These are phyloP conservation scores for Scyliorhinus canicula DNA, from an alignment of 2,797 vertebrate genomes.

Conservation along the genomic window DNA sequence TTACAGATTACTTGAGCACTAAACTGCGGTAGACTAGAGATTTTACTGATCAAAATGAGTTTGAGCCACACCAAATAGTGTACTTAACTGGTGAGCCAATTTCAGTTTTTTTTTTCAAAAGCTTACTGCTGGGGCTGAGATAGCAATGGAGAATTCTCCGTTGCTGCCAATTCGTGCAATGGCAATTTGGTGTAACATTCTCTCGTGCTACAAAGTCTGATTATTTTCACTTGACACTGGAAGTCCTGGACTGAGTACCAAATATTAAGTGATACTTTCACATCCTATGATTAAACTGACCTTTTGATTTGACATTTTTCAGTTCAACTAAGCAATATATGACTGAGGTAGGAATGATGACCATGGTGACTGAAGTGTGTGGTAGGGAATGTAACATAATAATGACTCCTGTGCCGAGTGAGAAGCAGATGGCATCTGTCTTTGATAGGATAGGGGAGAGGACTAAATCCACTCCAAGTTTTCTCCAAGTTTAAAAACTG, in stretches of 20 bases:
- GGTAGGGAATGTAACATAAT: neutral
- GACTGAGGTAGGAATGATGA: neutral
- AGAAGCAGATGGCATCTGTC: neutral
- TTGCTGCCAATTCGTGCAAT: neutral
- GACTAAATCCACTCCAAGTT: neutral
- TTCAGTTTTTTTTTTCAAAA: no score
- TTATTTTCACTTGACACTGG: slow-evolving; percentile 11
- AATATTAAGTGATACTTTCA: neutral
- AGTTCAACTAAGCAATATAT: neutral
- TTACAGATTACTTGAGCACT: neutral
- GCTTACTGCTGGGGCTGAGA: neutral
- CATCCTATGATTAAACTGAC: neutral
- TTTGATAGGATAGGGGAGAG: neutral
- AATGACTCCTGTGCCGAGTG: neutral
- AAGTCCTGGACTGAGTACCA: no score
- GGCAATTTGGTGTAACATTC: neutral
- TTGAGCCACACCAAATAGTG: neutral
- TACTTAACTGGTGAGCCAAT: neutral
- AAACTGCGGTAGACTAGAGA: neutral
- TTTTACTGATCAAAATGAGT: neutral
- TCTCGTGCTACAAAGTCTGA: neutral
- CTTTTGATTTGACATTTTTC: neutral
- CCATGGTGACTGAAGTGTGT: neutral
- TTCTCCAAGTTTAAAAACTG: neutral
- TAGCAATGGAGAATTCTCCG: neutral